phyloP scores from a whole-genome alignment of 2,113 vertebrate genomes.

The Oceanites oceanicus region DNA sequence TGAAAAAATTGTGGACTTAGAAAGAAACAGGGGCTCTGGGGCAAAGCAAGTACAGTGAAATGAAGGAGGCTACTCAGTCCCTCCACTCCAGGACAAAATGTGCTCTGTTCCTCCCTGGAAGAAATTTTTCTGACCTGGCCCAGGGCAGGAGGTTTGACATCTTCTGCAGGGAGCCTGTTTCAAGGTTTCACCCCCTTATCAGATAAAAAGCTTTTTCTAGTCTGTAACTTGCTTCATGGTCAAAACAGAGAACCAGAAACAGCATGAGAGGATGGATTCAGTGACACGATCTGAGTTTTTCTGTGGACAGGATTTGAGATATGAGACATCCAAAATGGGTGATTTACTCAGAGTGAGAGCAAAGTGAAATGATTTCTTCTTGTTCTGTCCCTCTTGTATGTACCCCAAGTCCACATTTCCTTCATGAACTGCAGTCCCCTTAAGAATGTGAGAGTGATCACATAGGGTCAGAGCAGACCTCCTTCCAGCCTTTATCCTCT shows the following conservation, averaged over 20 bases:
- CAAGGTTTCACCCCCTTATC: constrained; percentile 21
- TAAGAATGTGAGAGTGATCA: neutral
- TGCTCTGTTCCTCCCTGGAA: neutral
- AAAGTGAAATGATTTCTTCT: neutral
- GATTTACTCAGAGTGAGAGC: neutral
- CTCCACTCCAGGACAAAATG: neutral
- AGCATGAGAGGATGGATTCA: neutral
- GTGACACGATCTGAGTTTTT: neutral
- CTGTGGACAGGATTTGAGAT: neutral
- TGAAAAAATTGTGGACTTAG: neutral
- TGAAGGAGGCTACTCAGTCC: neutral
- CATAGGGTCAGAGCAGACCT: neutral
- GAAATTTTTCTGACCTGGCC: neutral
- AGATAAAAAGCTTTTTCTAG: neutral
- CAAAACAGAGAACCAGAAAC: neutral
- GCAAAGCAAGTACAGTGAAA: neutral
- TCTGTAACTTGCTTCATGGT: neutral
- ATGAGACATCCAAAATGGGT: neutral
- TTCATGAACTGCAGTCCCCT: neutral
- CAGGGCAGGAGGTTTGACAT: neutral
- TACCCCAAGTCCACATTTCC: neutral
- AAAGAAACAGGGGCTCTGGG: neutral
- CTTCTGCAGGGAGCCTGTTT: neutral
- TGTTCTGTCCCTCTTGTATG: neutral
- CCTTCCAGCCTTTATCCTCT: neutral